Base-by-base conservation (phyloP, 1,140 invertebrate genomes). In the Carposina sasakii region DNA sequence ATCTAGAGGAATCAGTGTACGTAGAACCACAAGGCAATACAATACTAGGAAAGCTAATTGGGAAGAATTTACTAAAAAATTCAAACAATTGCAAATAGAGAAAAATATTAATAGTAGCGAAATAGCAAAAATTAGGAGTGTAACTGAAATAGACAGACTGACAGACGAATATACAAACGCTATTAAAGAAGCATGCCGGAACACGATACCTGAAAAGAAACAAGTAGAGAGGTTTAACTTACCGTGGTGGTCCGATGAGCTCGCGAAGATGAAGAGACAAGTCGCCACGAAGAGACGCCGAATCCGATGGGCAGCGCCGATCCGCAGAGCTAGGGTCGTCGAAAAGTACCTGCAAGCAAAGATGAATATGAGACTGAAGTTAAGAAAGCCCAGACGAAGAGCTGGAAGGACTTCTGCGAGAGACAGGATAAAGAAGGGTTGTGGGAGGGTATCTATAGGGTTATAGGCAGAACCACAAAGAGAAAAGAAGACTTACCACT, bases 401-500 rank as follows among this genome's bases (percentile, higher is more conserved):
- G 52, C 23, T 54, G 52, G 52, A 54, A 54, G 36, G 28, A 26
- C 3, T 54, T 54, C 24, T 49, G 46, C 9, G 10, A 1, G 0
- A 49, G 13, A 22, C 54, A 56, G 19, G 19, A 43, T 5, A 47
- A 17, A 9, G 54, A 56, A 17, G 43, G 43, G 1, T 2, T 56
- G 5, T 56, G 54, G 54, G 44, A 51, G 6, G 40, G 48, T 1
- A 48, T 56, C 9, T 57, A 57, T 19, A 40, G 49, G 16, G 26
- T 57, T 0, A 45, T 57, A 5, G 30, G 23, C 1, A 33, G 16
- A 10, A 43, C 37, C 3, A 31, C 19, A 0, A 46, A 47, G 16
- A 49, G 42, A n/a, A 10, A 40, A 2, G 50, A 57, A 19, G 55
- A 57, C 13, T 2, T n/a, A 13, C 28, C 23, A 1, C 17, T 52